Evolutionary conservation across 1,140 invertebrate genomes (phyloP), one percentile per base, ranked within the genome.

Genomic region (Nephila pilipes): DNA sequence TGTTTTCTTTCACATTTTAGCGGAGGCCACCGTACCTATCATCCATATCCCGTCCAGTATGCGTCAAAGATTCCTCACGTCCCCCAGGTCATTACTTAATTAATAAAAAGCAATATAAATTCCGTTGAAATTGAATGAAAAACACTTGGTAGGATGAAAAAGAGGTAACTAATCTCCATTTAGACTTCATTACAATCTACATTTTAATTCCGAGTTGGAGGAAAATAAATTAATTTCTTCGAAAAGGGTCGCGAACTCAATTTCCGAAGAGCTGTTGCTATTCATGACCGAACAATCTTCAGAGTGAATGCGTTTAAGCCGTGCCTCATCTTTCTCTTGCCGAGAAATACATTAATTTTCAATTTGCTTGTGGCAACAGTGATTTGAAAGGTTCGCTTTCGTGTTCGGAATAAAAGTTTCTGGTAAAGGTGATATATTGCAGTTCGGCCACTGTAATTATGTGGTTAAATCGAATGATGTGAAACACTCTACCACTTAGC

Each of bases 231-330:
- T 75, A 75, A 75, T 75, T 36, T 32, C 69, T 32, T 75, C 29
- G 69, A 18, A 29, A 18, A 75, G 69, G 69, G 69, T 75, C 69
- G 69, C 69, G 69, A 75, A 75, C 69, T 75, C 69, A 75, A 75
- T 75, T 75, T 75, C 29, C 69, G 69, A 75, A 65, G 63, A 65
- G 63, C 63, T 8, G 69, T 75, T 32, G 69, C 69, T 36, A 32
- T 75, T 75, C 69, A 75, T 75, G 69, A 75, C 69, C 36, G 29
- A 75, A 14, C 69, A 75, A 75, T 75, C 69, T 32, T 25, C n/a
- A n/a, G 22, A n/a, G 63, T 8, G 63, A 10, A 10, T 46, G 46
- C 46, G 46, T 46, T 46, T 46, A 46, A 46, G 46, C 57, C 65
- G 65, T 29, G 65, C 65, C 65, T 75, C 65, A 29, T 29, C 63